phyloP scores from a whole-genome alignment of 1,140 invertebrate species.

The Sinella curviseta region DNA sequence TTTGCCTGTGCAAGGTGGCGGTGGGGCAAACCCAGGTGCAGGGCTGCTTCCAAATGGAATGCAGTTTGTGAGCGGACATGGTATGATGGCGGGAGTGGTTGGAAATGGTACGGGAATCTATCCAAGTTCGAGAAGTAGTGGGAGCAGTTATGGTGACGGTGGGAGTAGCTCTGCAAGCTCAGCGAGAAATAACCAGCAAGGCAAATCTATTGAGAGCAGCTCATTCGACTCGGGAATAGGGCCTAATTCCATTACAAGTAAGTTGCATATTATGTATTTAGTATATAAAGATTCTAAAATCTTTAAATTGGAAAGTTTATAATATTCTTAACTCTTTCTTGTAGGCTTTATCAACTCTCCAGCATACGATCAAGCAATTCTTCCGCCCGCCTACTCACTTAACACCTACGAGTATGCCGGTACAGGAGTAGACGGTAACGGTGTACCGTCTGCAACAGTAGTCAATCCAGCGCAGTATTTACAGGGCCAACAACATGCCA shows the following conservation, averaged over 20 bases:
- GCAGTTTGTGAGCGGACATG: background rate
- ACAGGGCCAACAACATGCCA: conserved; percentile 40
- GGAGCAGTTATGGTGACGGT: conserved; percentile 47
- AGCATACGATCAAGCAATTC: conserved; percentile 46
- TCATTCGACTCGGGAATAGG: conserved; percentile 49
- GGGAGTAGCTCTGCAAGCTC: conserved; percentile 40
- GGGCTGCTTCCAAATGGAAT: background rate
- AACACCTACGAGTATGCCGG: conserved; percentile 46
- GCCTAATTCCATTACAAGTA: conserved; percentile 49
- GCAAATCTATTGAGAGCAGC: conserved; percentile 46
- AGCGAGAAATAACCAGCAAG: conserved; percentile 41
- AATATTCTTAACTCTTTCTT: conserved; percentile 12
- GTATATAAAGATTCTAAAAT: background rate
- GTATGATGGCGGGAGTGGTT: background rate
- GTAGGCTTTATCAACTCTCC: conserved; percentile 49
- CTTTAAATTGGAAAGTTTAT: background rate
- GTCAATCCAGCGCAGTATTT: conserved; percentile 11
- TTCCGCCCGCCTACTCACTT: conserved; percentile 42
- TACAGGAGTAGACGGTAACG: conserved; percentile 5
- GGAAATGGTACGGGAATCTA: conserved; percentile 40
- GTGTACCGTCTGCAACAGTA: conserved; percentile 13
- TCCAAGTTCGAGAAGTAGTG: conserved; percentile 47
- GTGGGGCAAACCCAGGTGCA: background rate
- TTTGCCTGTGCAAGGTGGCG: background rate
- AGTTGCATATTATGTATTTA: background rate